A percentile compares a stretch with the other conserved stretches of the same genome.
phyloP scores from a whole-genome alignment of 2,888 invertebrate species.

The Sesamia inferens region DNA sequence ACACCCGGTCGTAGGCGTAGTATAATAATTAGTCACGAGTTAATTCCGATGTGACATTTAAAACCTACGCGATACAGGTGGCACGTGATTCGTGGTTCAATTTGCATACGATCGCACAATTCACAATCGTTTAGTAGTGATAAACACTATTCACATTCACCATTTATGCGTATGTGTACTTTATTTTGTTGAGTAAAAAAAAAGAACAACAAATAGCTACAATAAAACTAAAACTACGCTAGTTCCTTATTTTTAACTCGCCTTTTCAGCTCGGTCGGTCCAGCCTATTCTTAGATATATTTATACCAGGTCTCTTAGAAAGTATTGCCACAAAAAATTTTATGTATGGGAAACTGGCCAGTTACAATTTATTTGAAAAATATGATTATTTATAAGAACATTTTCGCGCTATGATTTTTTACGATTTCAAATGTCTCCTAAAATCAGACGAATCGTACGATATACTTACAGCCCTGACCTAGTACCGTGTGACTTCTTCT shows the following conservation, averaged over 20 bases:
- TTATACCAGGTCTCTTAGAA: neutral
- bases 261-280: neutral
- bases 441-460: too few species aligned
- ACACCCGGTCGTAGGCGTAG: conserved; percentile 21
- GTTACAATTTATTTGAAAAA: too few species aligned
- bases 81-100: conserved; percentile 28
- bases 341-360: too few species aligned
- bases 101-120: conserved; percentile 17
- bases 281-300: conserved; percentile 17
- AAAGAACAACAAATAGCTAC: neutral
- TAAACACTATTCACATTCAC: neutral
- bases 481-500: too few species aligned
- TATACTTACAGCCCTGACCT: too few species aligned
- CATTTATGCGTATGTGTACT: neutral
- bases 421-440: too few species aligned
- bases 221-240: neutral
- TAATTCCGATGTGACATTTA: conserved; percentile 45
- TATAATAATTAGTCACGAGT: conserved; percentile 38
- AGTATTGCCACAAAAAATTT: too few species aligned
- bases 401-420: too few species aligned
- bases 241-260: conserved; percentile 9
- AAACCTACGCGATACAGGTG: conserved; percentile 46
- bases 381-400: too few species aligned
- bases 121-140: conserved; percentile 9
- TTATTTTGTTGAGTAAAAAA: too few species aligned